A percentile compares a stretch with the other conserved stretches of the same genome.
These are phyloP conservation scores for Danaus chrysippus DNA, from an alignment of 2,888 invertebrate genomes.

Conservation along the genomic window DNA sequence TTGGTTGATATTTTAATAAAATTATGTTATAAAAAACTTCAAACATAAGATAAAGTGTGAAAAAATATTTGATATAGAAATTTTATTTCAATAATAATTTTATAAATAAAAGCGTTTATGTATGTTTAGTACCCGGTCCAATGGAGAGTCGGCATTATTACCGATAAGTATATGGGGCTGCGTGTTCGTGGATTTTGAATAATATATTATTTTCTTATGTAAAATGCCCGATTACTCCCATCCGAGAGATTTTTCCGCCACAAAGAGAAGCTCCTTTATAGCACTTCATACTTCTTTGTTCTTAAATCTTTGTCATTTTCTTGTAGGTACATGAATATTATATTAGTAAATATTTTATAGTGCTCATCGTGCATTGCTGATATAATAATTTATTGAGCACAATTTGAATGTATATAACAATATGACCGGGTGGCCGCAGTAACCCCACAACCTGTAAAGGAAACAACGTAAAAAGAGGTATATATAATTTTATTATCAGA, in stretches of 20 bases:
- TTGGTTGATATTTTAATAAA: not conserved
- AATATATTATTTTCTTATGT: slow-evolving; percentile 79
- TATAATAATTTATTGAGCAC: too few species aligned
- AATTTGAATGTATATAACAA: not conserved
- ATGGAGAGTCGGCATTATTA: slow-evolving; percentile 65
- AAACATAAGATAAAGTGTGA: slow-evolving; percentile 1
- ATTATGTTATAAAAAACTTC: slow-evolving; percentile 1
- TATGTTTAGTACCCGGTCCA: slow-evolving; percentile 14
- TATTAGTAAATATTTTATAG: not conserved
- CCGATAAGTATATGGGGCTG: slow-evolving; percentile 71
- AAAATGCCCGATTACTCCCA: slow-evolving; percentile 77
- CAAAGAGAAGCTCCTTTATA: slow-evolving; percentile 71
- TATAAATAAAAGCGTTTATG: not conserved
- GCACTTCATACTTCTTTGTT: slow-evolving; percentile 71
- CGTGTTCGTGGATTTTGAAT: slow-evolving; percentile 75
- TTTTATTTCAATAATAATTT: not conserved
- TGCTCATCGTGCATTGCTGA: too few species aligned
- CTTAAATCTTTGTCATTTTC: slow-evolving; percentile 60
- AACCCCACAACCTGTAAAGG: slow-evolving; percentile 40
- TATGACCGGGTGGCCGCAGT: slow-evolving; percentile 40
- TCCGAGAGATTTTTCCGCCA: slow-evolving; percentile 68
- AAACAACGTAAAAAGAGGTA: slow-evolving; percentile 68
- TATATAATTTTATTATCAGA: slow-evolving; percentile 77
- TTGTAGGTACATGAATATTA: slow-evolving; percentile 24
- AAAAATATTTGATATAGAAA: too few species aligned